A percentile compares a stretch with the other conserved stretches of the same genome.
Evolutionary conservation across 2,113 vertebrate species (phyloP).

Genomic region (Nanorana parkeri): DNA sequence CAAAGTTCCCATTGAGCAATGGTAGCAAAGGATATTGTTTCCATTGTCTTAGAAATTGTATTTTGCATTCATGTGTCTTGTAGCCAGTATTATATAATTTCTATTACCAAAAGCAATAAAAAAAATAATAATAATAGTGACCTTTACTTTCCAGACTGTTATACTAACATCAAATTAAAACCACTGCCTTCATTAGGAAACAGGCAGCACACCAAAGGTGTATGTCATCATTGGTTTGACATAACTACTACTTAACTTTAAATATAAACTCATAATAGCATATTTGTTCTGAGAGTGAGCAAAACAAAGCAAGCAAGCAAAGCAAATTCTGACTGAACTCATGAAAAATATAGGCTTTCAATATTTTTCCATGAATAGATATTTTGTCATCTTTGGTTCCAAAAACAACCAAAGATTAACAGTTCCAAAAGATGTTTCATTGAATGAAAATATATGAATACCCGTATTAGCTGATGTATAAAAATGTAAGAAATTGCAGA

Average conservation of each 20-base stretch:
- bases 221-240: slow-evolving; percentile 47
- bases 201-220: slow-evolving; percentile 33
- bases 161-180: slow-evolving; percentile 24
- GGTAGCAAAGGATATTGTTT: too few species aligned
- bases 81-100: background rate
- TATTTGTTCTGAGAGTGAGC: slow-evolving; percentile 10
- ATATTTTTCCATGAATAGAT: too few species aligned
- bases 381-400: too few species aligned
- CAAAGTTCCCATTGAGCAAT: too few species aligned
- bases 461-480: too few species aligned
- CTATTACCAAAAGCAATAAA: background rate
- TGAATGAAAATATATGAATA: too few species aligned
- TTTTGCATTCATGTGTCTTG: background rate
- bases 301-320: slow-evolving; percentile 24
- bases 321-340: background rate
- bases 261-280: slow-evolving; percentile 44
- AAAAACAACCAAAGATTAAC: too few species aligned
- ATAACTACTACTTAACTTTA: slow-evolving; percentile 50
- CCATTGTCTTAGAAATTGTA: too few species aligned
- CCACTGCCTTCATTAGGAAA: slow-evolving; percentile 16
- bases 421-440: too few species aligned
- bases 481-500: too few species aligned
- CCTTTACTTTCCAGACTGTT: background rate
- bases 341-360: too few species aligned
- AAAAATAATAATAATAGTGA: background rate